A percentile compares a stretch with the other conserved stretches of the same genome.
Conservation (phyloP, 2,113 vertebrate genomes). For the Piaya cayana region DNA sequence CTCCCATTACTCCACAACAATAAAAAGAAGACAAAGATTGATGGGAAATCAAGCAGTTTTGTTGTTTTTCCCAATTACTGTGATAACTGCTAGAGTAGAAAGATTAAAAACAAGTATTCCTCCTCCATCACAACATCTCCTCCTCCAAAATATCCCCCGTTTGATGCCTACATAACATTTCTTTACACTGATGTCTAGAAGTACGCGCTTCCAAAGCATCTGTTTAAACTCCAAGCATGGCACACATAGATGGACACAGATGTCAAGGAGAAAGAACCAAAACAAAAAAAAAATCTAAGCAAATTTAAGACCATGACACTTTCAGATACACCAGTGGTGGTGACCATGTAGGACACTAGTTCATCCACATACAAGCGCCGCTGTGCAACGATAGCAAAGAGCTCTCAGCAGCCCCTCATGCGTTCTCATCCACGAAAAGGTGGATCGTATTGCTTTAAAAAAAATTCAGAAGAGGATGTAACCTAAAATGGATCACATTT, state of each 20-base stretch:
- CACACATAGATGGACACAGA: not conserved
- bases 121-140: not conserved
- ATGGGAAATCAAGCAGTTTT: not conserved
- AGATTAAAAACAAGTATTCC: not conserved
- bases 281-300: not conserved
- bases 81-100: not conserved
- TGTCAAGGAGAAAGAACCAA: not conserved
- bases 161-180: not conserved
- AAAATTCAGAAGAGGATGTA: not conserved
- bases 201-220: not conserved
- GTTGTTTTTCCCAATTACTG: not conserved
- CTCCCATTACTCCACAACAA: not conserved
- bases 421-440: not conserved
- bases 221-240: not conserved
- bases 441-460: not conserved
- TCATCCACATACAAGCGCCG: not conserved
- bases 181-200: not conserved
- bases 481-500: not conserved
- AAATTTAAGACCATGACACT: not conserved
- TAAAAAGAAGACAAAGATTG: not conserved
- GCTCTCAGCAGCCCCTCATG: not conserved
- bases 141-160: not conserved
- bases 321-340: not conserved
- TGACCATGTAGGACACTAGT: not conserved
- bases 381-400: rapidly evolving